Percentiles rank a stretch among this genome's conserved stretches.
Conservation (phyloP, 2,888 invertebrate species). For the Cephonodes hylas region DNA sequence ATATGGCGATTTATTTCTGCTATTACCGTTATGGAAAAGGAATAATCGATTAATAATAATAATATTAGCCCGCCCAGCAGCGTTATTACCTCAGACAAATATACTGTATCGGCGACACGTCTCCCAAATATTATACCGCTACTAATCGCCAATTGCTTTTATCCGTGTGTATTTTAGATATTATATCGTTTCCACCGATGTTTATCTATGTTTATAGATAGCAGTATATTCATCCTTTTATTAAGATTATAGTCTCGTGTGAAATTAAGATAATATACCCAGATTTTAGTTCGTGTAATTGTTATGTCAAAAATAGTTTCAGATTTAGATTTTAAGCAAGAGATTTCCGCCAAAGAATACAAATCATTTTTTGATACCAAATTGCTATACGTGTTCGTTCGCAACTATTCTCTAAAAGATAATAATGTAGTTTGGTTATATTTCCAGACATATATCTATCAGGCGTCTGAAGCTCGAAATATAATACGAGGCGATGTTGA, state of each 20-base stretch:
- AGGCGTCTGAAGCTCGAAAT: neutral
- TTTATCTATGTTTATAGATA: too few relatives aligned
- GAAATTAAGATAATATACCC: too few relatives aligned
- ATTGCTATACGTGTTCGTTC: too few relatives aligned
- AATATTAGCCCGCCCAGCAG: neutral
- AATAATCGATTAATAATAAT: neutral
- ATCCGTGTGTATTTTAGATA: neutral
- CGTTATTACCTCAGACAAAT: neutral
- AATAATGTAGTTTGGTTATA: neutral
- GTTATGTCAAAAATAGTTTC: too few relatives aligned
- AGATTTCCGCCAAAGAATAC: too few relatives aligned
- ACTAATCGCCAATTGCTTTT: neutral
- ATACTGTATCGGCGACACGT: conserved; percentile 2
- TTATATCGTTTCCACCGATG: neutral
- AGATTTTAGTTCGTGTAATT: too few relatives aligned
- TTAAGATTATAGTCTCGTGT: too few relatives aligned
- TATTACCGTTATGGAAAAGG: neutral
- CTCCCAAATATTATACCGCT: neutral
- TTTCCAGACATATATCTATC: neutral
- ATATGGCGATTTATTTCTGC: neutral
- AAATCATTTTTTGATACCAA: too few relatives aligned
- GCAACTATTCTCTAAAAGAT: too few relatives aligned
- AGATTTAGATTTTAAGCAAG: too few relatives aligned
- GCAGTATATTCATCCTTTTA: too few relatives aligned
- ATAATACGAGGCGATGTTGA: neutral